A percentile compares a stretch with the other conserved stretches of the same genome.
These are phyloP conservation scores for Agapetus fuscipes DNA, from an alignment of 2,888 invertebrate genomes.

Conservation along the genomic window DNA sequence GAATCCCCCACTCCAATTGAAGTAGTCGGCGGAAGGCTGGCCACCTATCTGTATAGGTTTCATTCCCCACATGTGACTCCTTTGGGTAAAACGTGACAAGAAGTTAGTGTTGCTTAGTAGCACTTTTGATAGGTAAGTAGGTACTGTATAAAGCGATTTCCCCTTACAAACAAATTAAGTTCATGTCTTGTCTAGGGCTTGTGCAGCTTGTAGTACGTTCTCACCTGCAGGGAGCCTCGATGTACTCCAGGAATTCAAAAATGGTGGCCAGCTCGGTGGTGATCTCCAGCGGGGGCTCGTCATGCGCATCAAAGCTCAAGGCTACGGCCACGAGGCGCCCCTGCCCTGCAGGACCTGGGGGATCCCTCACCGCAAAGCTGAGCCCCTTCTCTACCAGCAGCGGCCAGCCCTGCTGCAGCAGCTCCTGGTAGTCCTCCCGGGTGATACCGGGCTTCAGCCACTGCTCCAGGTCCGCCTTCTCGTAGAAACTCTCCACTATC, in stretches of 20 bases:
- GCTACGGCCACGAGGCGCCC: constrained; percentile 55
- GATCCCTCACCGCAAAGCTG: constrained; percentile 58
- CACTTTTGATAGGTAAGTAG: too few species aligned
- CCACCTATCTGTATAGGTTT: too few species aligned
- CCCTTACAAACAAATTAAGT: too few species aligned
- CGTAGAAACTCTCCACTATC: constrained; percentile 75
- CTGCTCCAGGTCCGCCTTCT: constrained; percentile 76
- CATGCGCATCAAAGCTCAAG: constrained; percentile 71
- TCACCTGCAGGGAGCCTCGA: constrained; percentile 65
- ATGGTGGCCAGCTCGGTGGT: constrained; percentile 53
- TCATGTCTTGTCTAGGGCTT: too few species aligned
- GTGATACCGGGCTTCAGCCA: constrained; percentile 63
- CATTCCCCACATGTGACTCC: too few species aligned
- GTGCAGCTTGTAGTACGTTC: too few species aligned
- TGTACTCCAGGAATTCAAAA: constrained; percentile 67
- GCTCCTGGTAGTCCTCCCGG: constrained; percentile 56
- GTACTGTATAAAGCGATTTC: too few species aligned
- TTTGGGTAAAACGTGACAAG: too few species aligned
- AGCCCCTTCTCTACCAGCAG: constrained; percentile 58
- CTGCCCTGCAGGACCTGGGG: constrained; percentile 34
- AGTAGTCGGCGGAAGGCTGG: too few species aligned
- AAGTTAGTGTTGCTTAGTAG: too few species aligned
- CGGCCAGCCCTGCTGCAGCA: constrained; percentile 62
- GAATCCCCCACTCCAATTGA: too few species aligned
- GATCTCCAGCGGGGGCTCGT: constrained; percentile 68